Base-by-base conservation (phyloP, 2,888 invertebrate species). In the Apantesis nais region DNA sequence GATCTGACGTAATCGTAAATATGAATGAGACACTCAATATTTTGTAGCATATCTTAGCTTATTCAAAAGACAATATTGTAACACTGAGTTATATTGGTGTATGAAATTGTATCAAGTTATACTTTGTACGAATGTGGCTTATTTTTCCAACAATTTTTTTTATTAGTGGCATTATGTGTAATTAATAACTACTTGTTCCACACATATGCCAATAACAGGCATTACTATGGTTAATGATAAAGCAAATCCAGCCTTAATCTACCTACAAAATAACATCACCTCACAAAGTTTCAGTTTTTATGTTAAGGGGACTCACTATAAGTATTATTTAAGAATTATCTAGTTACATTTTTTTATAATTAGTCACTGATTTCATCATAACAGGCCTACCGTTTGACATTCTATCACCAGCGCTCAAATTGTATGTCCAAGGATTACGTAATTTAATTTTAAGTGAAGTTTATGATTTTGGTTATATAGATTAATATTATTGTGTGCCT, bases 1-100 rank as follows among this genome's bases (percentile, higher is more conserved):
- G 77, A 79, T 80, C 81, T 68, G 83, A 80, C 78, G 75, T 82
- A 83, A 82, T 81, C 88, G 82, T 86, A 87, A 86, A 87, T 80
- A 82, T 79, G 78, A 83, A 86, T 84, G 84, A 77, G 79, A 74
- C 75, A 76, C 83, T 85, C 76, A 83, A 83, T 62, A 83, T 84
- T 86, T 86, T 86, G 86, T 84, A 70, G 73, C 80, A 72, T 78
- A 70, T 75, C 73, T 80, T 68, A 71, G 74, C 69, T 67, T 77
- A 77, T 79, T 75, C 62, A 61, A 67, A 70, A 63, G 67, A 68
- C 62, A 72, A 74, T 71, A 73, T 74, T 71, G 63, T 52, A 52
- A 62, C 64, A 62, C 61, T 7, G 55, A 60, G 55, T 68, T 25
- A 58, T 52, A 48, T 25, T 58, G 25, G 16, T 16, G 29, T 29